Conservation (phyloP, 2,888 invertebrate genomes). For the Unio pictorum region DNA sequence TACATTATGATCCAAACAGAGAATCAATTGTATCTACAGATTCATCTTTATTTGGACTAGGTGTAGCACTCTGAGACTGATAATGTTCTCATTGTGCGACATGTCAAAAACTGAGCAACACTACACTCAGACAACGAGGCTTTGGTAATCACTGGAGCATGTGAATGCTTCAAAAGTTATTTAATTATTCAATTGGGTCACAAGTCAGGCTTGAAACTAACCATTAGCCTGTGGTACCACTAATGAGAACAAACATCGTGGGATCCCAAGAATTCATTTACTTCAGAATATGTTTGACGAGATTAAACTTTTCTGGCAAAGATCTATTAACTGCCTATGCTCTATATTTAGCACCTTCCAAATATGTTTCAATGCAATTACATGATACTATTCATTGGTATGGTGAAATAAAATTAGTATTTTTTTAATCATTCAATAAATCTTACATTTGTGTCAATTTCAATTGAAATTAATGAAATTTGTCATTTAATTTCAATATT, state of each 20-base stretch:
- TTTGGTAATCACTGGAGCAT: constrained; percentile 48
- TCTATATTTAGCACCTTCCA: too few relatives aligned
- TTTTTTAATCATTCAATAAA: too few relatives aligned
- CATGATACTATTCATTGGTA: too few relatives aligned
- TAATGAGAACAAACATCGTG: constrained; percentile 63
- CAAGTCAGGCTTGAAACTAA: constrained; percentile 65
- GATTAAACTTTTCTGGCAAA: constrained; percentile 59
- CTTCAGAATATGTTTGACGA: constrained; percentile 56
- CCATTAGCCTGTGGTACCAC: constrained; percentile 65
- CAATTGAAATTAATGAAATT: too few relatives aligned
- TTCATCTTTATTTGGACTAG: constrained; percentile 47
- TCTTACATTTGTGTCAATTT: too few relatives aligned
- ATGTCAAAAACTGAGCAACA: constrained; percentile 56
- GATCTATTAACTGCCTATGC: too few relatives aligned
- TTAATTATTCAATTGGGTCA: constrained; percentile 59
- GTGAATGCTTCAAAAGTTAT: constrained; percentile 48
- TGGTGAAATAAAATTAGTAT: too few relatives aligned
- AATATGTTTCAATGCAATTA: too few relatives aligned
- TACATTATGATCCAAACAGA: constrained; percentile 37
- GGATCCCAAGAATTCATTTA: constrained; percentile 65
- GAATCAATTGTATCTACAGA: constrained; percentile 3
- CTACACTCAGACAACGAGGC: constrained; percentile 69
- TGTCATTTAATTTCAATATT: too few relatives aligned
- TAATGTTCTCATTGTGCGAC: constrained; percentile 65
- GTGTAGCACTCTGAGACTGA: constrained; percentile 49